These are phyloP conservation scores for Ciconia nigra DNA, from an alignment of 2,797 vertebrate genomes.

Conservation along the genomic window DNA sequence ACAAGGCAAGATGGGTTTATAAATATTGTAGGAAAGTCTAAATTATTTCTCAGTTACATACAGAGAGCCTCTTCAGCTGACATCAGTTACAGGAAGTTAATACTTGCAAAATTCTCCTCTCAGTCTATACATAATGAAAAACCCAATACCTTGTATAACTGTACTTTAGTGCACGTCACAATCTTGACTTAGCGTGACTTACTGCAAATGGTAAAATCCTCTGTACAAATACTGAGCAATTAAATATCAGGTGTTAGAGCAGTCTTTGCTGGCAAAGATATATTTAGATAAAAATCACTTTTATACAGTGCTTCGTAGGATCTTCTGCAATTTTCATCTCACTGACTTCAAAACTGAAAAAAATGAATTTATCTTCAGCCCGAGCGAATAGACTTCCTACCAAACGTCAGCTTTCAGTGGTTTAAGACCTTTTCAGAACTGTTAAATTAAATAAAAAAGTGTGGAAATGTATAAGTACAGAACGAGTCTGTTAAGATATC, in stretches of 20 bases:
- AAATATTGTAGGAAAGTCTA: not conserved
- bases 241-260: not conserved
- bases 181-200: not conserved
- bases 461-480: fast-evolving
- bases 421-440: not conserved
- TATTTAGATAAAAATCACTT: not conserved
- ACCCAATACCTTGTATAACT: fast-evolving
- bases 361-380: not conserved
- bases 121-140: not conserved
- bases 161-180: not conserved
- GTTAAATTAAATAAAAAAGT: not conserved
- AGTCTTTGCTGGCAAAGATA: not conserved
- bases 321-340: not conserved
- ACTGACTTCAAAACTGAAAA: not conserved
- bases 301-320: not conserved
- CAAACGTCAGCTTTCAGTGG: not conserved
- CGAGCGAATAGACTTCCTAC: not conserved
- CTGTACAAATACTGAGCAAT: not conserved
- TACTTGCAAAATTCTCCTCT: not conserved
- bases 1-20: not conserved
- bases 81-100: not conserved
- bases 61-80: not conserved
- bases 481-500: not conserved
- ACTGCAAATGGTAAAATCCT: not conserved
- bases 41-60: not conserved